These are phyloP conservation scores for Leptobrachium ailaonicum DNA, from an alignment of 2,113 vertebrate genomes.

Conservation along the genomic window DNA sequence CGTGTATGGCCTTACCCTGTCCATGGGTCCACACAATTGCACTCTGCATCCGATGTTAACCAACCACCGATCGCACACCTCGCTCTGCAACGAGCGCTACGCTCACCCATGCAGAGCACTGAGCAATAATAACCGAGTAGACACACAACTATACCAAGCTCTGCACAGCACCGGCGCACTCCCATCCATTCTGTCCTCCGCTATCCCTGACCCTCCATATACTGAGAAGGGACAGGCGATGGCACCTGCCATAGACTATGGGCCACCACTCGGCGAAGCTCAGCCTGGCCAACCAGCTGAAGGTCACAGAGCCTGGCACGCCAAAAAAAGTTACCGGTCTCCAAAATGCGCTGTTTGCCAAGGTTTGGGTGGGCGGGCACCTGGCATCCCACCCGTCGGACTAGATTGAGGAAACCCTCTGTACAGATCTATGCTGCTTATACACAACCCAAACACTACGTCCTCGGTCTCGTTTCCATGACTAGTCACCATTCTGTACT, in stretches of 20 bases:
- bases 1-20: too few species aligned
- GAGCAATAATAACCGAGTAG: not conserved
- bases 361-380: not conserved
- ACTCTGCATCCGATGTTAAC: too few species aligned
- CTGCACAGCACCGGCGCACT: not conserved
- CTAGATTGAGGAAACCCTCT: not conserved
- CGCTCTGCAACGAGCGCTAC: not conserved
- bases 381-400: not conserved
- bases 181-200: not conserved
- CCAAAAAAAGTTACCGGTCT: not conserved
- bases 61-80: not conserved
- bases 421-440: not conserved
- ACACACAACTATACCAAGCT: not conserved
- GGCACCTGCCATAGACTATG: not conserved
- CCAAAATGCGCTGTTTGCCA: not conserved
- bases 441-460: not conserved
- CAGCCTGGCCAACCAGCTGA: not conserved
- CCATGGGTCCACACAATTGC: too few species aligned
- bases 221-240: too few species aligned
- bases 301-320: not conserved
- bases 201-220: too few species aligned
- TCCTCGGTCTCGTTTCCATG: not conserved
- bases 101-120: not conserved
- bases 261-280: not conserved
- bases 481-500: not conserved